A percentile compares a stretch with the other conserved stretches of the same genome.
phyloP scores from a whole-genome alignment of 1,140 invertebrate genomes.

The Adelges cooleyi region DNA sequence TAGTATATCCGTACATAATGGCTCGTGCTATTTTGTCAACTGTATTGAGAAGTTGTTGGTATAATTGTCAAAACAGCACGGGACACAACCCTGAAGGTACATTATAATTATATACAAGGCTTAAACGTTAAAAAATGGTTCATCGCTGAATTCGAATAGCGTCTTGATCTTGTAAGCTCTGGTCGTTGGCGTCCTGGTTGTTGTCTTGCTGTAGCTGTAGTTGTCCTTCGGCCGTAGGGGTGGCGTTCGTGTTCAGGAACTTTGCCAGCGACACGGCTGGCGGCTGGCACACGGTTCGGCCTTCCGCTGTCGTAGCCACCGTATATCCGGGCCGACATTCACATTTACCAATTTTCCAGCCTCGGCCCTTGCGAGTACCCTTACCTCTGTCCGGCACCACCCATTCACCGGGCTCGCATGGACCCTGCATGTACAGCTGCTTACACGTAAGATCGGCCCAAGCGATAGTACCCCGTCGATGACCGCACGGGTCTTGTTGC shows the following conservation, averaged over 20 bases:
- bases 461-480: conserved; percentile 31
- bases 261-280: conserved; percentile 41
- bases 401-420: conserved; percentile 61
- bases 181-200: no score
- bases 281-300: conserved; percentile 39
- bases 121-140: no score
- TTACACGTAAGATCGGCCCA: conserved; percentile 33
- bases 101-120: no score
- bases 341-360: conserved; percentile 40
- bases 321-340: conserved; percentile 59
- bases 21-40: no score
- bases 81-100: no score
- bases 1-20: no score
- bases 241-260: conserved; percentile 38
- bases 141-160: no score
- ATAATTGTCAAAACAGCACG: no score
- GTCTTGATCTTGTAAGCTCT: no score
- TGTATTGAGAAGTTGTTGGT: no score
- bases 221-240: no score
- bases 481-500: conserved; percentile 30
- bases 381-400: conserved; percentile 44
- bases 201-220: no score
- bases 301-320: conserved; percentile 34
- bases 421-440: conserved; percentile 39
- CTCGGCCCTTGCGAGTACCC: conserved; percentile 36